Evolutionary conservation across 2,888 invertebrate species (phyloP).

Genomic region (Dolomedes plantarius): DNA sequence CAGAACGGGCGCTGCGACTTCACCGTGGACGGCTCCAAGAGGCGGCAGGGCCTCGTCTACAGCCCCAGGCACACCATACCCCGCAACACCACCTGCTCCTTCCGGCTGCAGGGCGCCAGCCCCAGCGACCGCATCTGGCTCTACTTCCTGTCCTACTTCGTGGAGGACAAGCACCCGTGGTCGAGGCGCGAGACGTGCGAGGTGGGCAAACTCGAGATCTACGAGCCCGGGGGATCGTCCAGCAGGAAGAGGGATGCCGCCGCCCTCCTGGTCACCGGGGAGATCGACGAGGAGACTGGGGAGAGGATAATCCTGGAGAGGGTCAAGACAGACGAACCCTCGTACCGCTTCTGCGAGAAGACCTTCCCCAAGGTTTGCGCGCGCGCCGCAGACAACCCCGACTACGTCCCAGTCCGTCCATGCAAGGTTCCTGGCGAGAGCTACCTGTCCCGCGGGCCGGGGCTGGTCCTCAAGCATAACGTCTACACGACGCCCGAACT

Average conservation of each 20-base stretch:
- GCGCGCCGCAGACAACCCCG: slow-evolving; percentile 73
- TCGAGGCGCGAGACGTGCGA: slow-evolving; percentile 73
- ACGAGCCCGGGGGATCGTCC: slow-evolving; percentile 59
- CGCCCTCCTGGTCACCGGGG: slow-evolving; percentile 27
- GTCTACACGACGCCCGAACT: slow-evolving; percentile 86
- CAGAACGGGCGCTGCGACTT: slow-evolving; percentile 73
- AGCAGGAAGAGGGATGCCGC: slow-evolving; percentile 52
- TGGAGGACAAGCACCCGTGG: slow-evolving; percentile 79
- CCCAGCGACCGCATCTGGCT: slow-evolving; percentile 83
- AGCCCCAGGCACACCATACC: slow-evolving; percentile 81
- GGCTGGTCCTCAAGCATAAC: slow-evolving; percentile 85
- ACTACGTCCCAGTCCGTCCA: slow-evolving; percentile 74
- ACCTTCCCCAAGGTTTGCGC: slow-evolving; percentile 74
- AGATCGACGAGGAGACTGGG: slow-evolving; percentile 32
- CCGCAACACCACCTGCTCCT: slow-evolving; percentile 88
- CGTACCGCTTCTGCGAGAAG: slow-evolving; percentile 80
- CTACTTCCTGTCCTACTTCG: slow-evolving; percentile 89
- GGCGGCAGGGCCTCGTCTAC: slow-evolving; percentile 64
- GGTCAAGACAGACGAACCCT: slow-evolving; percentile 75
- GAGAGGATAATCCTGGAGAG: slow-evolving; percentile 28
- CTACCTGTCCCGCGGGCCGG: slow-evolving; percentile 85
- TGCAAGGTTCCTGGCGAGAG: slow-evolving; percentile 81
- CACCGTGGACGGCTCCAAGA: slow-evolving; percentile 65
- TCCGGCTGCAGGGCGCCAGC: slow-evolving; percentile 82
- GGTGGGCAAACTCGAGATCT: slow-evolving; percentile 71